Evolutionary conservation across 2,797 vertebrate genomes (phyloP).

Genomic region (Bradypodion pumilum): DNA sequence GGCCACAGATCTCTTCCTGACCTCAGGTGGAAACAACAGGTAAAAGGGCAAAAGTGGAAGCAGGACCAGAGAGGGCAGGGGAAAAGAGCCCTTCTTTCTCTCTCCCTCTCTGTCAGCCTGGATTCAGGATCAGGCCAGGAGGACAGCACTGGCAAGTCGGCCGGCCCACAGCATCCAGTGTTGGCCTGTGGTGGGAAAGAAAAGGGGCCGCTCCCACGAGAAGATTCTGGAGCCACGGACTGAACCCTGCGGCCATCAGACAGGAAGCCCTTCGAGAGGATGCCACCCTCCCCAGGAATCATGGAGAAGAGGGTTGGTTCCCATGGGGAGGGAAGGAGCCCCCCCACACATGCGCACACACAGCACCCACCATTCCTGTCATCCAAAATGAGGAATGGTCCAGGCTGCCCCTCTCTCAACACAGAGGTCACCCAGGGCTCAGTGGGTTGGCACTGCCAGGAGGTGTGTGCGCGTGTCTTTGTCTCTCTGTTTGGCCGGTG

Average conservation of each 20-base stretch:
- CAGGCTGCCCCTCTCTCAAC: neutral
- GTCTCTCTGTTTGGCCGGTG: neutral
- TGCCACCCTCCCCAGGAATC: neutral
- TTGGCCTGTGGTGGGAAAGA: too few relatives aligned
- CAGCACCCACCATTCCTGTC: too few relatives aligned
- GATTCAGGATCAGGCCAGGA: slow-evolving; percentile 9
- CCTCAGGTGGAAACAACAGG: neutral
- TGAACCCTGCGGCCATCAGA: too few relatives aligned
- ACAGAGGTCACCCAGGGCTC: too few relatives aligned
- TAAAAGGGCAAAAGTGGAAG: neutral
- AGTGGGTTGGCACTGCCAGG: too few relatives aligned
- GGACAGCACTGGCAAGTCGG: neutral
- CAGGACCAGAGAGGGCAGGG: neutral
- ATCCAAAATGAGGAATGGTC: too few relatives aligned
- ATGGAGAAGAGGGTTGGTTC: too few relatives aligned
- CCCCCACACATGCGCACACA: neutral
- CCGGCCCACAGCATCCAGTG: too few relatives aligned
- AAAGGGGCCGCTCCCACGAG: too few relatives aligned
- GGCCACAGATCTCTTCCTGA: neutral
- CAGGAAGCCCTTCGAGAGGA: neutral
- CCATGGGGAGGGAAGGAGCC: too few relatives aligned
- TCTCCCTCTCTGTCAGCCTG: slow-evolving; percentile 18
- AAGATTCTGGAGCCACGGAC: too few relatives aligned
- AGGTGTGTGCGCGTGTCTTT: too few relatives aligned
- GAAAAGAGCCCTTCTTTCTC: slow-evolving; percentile 8